Evolutionary conservation across 92 coral and sea anemone species (phyloP), one percentile per base, ranked within the genome.

Genomic region (Umimayanthus chanpuru): DNA sequence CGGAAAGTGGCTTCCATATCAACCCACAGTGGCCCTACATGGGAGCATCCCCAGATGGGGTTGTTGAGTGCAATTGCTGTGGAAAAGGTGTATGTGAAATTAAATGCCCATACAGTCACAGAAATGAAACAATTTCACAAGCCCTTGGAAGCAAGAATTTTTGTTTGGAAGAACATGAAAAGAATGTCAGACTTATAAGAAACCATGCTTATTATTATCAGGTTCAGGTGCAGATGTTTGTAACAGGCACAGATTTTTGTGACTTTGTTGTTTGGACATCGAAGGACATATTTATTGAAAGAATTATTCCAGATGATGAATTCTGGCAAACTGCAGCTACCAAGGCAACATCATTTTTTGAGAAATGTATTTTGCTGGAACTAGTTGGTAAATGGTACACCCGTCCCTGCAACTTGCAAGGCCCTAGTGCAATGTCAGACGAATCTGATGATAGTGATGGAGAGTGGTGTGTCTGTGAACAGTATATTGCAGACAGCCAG

Each of bases 261-360:
- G 93, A 91, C 36, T 88, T 91, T 58, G 65, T 72, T 88, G 83
- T 91, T n/a, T 91, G 94, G 89, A 92, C 92, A 18, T 66, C 4
- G 18, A 67, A 76, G 41, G 89, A 73, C 25, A 56, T 80, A 11
- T 58, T 16, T 67, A 65, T 92, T 15, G 77, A 89, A 85, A 72
- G 92, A 47, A 72, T 89, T 32, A 47, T 89, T 14, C 94, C 88
- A 23, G 92, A 89, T 79, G 36, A 16, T 18, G 90, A 89, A 21
- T 79, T 92, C 55, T 89, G 90, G 92, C 55, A 38, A 12, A 32
- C 9, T 16, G 88, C 88, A 14, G 58, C 73, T 29, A 21, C 43
- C 18, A 89, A 79, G 73, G 90, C 94, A 50, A 80, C 82, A 7
- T 72, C 82, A 7, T 72, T 89, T 68, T 91, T 89, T 28, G 26